Evolutionary conservation across 2,797 vertebrate genomes (phyloP).

Genomic region (Pangasius krempfi): DNA sequence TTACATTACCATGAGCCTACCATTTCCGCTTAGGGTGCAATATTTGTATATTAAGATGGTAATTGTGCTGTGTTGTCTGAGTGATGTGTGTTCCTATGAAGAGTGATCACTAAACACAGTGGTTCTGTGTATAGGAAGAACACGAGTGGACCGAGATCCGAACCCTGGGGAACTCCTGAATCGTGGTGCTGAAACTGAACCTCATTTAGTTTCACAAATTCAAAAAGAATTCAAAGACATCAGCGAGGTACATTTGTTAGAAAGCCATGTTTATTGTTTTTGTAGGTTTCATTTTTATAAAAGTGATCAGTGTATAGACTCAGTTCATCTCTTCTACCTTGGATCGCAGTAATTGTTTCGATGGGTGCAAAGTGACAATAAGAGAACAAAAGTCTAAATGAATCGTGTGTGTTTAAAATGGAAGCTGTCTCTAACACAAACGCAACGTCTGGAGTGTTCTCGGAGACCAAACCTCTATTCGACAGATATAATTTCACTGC

Average conservation of each 20-base stretch:
- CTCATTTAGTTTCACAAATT: background rate
- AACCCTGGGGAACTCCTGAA: background rate
- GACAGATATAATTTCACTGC: slow-evolving; percentile 36
- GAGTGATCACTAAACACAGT: background rate
- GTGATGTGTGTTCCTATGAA: background rate
- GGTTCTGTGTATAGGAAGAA: background rate
- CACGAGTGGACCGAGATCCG: background rate
- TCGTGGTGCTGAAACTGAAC: background rate
- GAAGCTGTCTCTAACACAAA: slow-evolving; percentile 15
- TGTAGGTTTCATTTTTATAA: slow-evolving; percentile 66
- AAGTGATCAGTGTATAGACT: slow-evolving; percentile 63
- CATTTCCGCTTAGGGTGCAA: too few relatives aligned
- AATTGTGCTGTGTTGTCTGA: too few relatives aligned
- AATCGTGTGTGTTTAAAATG: slow-evolving; percentile 7
- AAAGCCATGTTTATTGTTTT: slow-evolving; percentile 72
- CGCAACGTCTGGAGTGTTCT: background rate
- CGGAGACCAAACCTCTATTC: slow-evolving; percentile 9
- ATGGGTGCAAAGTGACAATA: slow-evolving; percentile 57
- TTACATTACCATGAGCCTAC: too few relatives aligned
- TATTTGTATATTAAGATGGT: too few relatives aligned
- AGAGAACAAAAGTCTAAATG: slow-evolving; percentile 34
- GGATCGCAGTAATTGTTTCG: slow-evolving; percentile 53
- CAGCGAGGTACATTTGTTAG: slow-evolving; percentile 63
- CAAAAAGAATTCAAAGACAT: background rate
- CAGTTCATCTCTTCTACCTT: slow-evolving; percentile 52